Evolutionary conservation across 2,113 vertebrate species (phyloP).

Genomic region (Apus apus): DNA sequence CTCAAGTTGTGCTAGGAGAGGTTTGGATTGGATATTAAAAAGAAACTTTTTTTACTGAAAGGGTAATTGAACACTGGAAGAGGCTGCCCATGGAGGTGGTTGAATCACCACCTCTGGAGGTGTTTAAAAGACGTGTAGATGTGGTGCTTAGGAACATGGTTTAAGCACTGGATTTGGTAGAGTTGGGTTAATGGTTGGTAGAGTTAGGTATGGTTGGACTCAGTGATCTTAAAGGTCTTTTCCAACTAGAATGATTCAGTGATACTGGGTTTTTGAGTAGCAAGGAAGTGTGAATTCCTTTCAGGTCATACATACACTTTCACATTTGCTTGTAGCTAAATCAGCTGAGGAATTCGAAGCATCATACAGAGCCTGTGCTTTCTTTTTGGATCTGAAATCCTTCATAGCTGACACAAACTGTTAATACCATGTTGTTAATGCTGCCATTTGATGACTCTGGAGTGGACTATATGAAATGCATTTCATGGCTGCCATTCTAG

Average conservation of each 20-base stretch:
- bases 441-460: neutral
- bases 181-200: too few relatives aligned
- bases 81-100: too few relatives aligned
- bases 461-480: neutral
- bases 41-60: too few relatives aligned
- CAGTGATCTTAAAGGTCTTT: too few relatives aligned
- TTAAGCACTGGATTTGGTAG: too few relatives aligned
- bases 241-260: too few relatives aligned
- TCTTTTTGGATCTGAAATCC: neutral
- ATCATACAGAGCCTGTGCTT: neutral
- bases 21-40: too few relatives aligned
- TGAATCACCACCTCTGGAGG: too few relatives aligned
- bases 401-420: conserved; percentile 16
- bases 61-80: too few relatives aligned
- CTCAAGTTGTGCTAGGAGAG: neutral
- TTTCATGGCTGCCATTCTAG: conserved; percentile 34
- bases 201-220: too few relatives aligned
- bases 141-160: too few relatives aligned
- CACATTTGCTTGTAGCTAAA: neutral
- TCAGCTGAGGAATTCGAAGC: neutral
- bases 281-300: neutral
- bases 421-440: neutral
- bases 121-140: too few relatives aligned
- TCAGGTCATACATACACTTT: neutral
- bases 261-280: neutral